Evolutionary conservation across 2,113 vertebrate species (phyloP), one percentile per base, ranked within the genome.

Genomic region (Mesembrinibis cayennensis): DNA sequence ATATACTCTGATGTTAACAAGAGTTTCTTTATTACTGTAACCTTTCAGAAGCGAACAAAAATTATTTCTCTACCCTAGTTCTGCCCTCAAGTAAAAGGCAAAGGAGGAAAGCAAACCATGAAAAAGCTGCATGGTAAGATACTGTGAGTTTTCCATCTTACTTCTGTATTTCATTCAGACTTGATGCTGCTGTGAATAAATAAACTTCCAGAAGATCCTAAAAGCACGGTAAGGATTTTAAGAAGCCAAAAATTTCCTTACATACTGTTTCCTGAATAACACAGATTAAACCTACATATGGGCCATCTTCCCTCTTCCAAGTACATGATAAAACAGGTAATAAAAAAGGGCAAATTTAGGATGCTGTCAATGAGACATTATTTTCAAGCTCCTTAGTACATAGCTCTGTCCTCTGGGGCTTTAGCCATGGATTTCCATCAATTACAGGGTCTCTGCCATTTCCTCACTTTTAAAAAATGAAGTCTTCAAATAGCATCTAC

Each of bases 1-100:
- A 97, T 93, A 97, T 95, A 98, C 98, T 98, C 98, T 98, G 97
- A 98, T 98, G 97, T 98, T 98, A 98, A 98, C 98, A 99, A 98
- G 98, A 98, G 98, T 98, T 98, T 98, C 98, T 99, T 99, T 98
- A 98, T 98, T 98, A 98, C 98, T 97, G 97, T 98, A 98, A 98
- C 98, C 98, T 98, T 98, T 98, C 98, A 98, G 97, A 98, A 98
- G 98, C 92, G 98, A 98, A 98, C 98, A 98, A 97, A 98, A 98
- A 98, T 98, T 98, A 98, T 98, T 98, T 98, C 98, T 98, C 97
- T 98, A 98, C 98, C 98, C 98, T 97, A 96, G 95, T 97, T 97
- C 98, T 98, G 98, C 98, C 98, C 98, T 98, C 96, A 96, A 98
- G 97, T 97, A 97, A 98, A 97, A 98, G 96, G 97, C 95, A 97